phyloP scores from a whole-genome alignment of 2,888 invertebrate genomes.

The Molorchus minor region DNA sequence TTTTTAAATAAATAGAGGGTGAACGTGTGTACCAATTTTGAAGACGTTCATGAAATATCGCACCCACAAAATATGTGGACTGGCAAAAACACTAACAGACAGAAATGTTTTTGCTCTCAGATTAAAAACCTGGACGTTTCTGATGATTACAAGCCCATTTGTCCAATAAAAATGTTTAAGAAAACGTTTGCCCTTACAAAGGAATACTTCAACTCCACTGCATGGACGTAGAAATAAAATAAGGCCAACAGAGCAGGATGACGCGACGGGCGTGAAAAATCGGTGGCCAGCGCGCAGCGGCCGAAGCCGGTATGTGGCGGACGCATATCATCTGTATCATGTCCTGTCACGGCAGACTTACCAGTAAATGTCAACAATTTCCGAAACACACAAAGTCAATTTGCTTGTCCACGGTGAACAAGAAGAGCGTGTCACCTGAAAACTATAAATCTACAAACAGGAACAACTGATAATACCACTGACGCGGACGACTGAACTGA shows the following conservation, averaged over 20 bases:
- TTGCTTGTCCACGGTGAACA: slow-evolving; percentile 47
- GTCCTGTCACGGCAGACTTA: slow-evolving; percentile 51
- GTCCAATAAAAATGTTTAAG: too few relatives aligned
- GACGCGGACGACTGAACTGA: slow-evolving; percentile 16
- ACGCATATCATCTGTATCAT: slow-evolving; percentile 41
- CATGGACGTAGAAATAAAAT: background rate
- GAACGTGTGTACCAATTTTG: too few relatives aligned
- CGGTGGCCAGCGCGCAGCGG: slow-evolving; percentile 21
- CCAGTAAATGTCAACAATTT: slow-evolving; percentile 56
- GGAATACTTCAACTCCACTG: too few relatives aligned
- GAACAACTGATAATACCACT: slow-evolving; percentile 12
- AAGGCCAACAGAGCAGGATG: too few relatives aligned
- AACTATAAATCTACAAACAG: slow-evolving; percentile 29
- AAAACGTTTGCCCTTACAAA: too few relatives aligned
- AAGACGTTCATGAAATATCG: too few relatives aligned
- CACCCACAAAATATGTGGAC: too few relatives aligned
- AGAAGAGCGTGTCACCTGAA: slow-evolving; percentile 38
- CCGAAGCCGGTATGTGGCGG: slow-evolving; percentile 16
- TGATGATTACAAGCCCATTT: too few relatives aligned
- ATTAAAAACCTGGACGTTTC: too few relatives aligned
- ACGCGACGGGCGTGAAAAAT: slow-evolving; percentile 13
- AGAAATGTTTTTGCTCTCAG: too few relatives aligned
- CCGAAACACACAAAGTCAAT: slow-evolving; percentile 62
- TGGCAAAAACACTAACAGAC: too few relatives aligned
- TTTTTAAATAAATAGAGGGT: too few relatives aligned